A percentile compares a stretch with the other conserved stretches of the same genome.
phyloP scores from a whole-genome alignment of 92 coral and sea anemone species.

The Epizoanthus fatuus region DNA sequence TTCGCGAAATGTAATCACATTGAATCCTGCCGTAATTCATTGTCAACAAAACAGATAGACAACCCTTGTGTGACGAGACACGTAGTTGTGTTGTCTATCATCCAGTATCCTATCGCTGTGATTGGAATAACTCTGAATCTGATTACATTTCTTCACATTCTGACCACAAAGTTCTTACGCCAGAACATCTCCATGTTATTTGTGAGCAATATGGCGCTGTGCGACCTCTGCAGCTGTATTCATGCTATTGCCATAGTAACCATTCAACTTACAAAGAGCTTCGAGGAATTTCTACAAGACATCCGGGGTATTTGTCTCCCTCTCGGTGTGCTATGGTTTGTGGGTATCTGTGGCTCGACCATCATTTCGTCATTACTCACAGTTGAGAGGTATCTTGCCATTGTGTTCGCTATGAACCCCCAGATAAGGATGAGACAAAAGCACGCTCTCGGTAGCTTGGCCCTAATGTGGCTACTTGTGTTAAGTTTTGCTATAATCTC shows the following conservation, averaged over 20 bases:
- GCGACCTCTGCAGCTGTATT: conserved; percentile 26
- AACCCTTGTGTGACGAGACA: conserved; percentile 25
- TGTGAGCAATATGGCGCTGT: conserved; percentile 18
- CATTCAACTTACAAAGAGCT: conserved; percentile 19
- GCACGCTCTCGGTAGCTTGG: conserved; percentile 24
- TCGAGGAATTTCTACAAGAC: conserved; percentile 31
- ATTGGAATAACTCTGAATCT: background rate
- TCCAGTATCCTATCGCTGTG: conserved; percentile 27
- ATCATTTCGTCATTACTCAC: conserved; percentile 70
- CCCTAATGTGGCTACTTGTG: conserved; percentile 57
- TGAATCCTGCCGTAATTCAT: background rate
- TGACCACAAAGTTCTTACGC: conserved; percentile 10
- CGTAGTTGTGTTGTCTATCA: background rate
- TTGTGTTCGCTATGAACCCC: conserved; percentile 83
- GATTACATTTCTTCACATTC: conserved; percentile 7
- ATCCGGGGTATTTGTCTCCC: conserved; percentile 60
- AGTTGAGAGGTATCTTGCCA: conserved; percentile 77
- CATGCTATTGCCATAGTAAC: conserved; percentile 10
- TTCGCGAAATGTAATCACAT: conserved; percentile 13
- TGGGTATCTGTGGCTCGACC: conserved; percentile 68
- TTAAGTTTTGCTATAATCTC: conserved; percentile 67
- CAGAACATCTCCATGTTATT: conserved; percentile 16
- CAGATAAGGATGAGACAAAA: conserved; percentile 45
- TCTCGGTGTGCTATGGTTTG: conserved; percentile 78
- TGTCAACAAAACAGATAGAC: background rate